These are phyloP conservation scores for Cantharis rustica DNA, from an alignment of 2,888 invertebrate species.

Conservation along the genomic window DNA sequence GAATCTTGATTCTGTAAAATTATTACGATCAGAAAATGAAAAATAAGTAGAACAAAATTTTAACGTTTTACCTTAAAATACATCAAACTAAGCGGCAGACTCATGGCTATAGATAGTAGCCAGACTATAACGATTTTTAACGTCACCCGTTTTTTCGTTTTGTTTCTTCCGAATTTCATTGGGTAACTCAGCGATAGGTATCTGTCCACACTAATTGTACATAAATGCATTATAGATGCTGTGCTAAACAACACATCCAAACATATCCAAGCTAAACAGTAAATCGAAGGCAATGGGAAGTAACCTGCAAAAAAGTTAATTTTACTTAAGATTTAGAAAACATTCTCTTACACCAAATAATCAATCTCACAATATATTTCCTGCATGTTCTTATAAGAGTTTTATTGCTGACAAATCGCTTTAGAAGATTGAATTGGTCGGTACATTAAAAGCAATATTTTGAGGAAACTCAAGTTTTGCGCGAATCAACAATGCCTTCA, in stretches of 20 bases:
- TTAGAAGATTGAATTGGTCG: background rate
- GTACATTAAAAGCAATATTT: background rate
- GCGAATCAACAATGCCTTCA: constrained; percentile 4
- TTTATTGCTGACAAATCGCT: background rate
- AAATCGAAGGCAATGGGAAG: constrained; percentile 80
- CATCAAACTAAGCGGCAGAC: constrained; percentile 86
- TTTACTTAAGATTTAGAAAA: constrained; percentile 1
- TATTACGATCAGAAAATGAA: background rate
- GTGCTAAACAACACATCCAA: constrained; percentile 96
- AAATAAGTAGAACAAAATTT: background rate
- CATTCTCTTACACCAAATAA: background rate
- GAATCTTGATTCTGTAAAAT: constrained; percentile 77
- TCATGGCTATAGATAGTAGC: constrained; percentile 91
- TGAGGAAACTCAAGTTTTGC: background rate
- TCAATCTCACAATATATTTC: background rate
- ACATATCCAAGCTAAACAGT: constrained; percentile 93
- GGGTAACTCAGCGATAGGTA: constrained; percentile 91
- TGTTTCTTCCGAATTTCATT: constrained; percentile 90
- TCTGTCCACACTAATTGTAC: constrained; percentile 95
- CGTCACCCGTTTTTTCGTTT: constrained; percentile 81
- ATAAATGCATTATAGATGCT: constrained; percentile 95
- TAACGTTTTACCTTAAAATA: constrained; percentile 76
- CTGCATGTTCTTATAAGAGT: background rate
- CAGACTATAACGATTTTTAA: constrained; percentile 94
- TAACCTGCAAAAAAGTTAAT: constrained; percentile 66